Base-by-base conservation (phyloP, 2,797 vertebrate genomes). In the Sebastes oblongus region DNA sequence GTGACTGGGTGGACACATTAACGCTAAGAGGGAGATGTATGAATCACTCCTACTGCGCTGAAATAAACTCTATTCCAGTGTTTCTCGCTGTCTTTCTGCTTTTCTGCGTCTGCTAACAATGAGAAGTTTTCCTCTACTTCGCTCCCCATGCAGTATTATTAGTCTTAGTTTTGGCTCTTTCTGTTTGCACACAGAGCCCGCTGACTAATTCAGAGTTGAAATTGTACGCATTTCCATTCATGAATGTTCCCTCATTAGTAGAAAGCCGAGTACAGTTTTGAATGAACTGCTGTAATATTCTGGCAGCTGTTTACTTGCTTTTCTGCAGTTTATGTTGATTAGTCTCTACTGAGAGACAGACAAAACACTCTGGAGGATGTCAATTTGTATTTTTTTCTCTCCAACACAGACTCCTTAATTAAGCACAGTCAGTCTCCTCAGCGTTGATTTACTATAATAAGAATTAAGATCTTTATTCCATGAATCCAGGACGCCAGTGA, bases 291-390 rank as follows among this genome's bases (percentile, higher is more conserved):
- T 81, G 78, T 75, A 81, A 77, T 83, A 86, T 81, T 86, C 78
- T 91, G 84, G 84, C 89, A 90, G 90, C 91, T 93, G 90, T 90
- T 89, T 86, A 85, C 84, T 91, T 82, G 58, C 11, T 61, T 87
- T 87, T 88, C 77, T 86, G 80, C 76, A 80, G 81, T 87, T 89
- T 86, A 84, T 91, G 90, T 88, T 92, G 92, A 94, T 94, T 92
- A 90, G 88, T 83, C 81, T 93, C 90, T 80, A 82, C 87, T 83
- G 85, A 81, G 91, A 89, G 82, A 82, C 65, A 92, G 83, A 90
- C 92, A 91, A 93, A 90, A 91, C 93, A 92, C 93, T 92, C 90
- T 70, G 66, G 93, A 92, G 91, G 92, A 93, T 88, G 91, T 93
- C 87, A 92, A 93, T 93, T 92, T 87, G 83, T 83, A 83, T 74